Evolutionary conservation across 2,113 vertebrate genomes (phyloP), one percentile per base, ranked within the genome.

Genomic region (Entelurus aequoreus): DNA sequence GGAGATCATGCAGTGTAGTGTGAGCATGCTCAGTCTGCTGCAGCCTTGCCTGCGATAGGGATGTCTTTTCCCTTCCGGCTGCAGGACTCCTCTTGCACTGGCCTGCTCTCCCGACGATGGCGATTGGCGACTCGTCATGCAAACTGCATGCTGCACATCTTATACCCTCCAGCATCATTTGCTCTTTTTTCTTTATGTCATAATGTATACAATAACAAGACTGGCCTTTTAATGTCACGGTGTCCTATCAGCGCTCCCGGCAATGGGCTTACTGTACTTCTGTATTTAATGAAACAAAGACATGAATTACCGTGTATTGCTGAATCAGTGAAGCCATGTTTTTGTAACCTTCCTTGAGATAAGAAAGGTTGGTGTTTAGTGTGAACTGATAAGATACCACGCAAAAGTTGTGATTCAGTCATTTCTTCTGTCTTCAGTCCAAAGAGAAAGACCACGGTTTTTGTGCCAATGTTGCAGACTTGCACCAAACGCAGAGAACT

Each of bases 381-480:
- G 53, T 21, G 56, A 62, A 53, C 46, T 48, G 21, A 9, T 61
- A 49, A 59, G 66, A 72, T 16, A 51, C 63, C 0, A 55, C 61
- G 28, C 62, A 63, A 35, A 74, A 70, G 48, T 57, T 60, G 60
- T 12, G 58, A 75, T 71, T 81, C 68, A 76, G 51, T 72, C 6
- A 38, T 37, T 56, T 40, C 13, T 56, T 10, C 8, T 19, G 13
- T 13, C 42, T 46, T 59, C 16, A 59, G 5, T 57, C 11, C 40
- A 44, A 57, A 19, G 14, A 57, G 19, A 16, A 10, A 40, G 35
- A 56, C 35, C 9, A 19, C 0, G 11, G 1, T 15, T 57, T 83
- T 86, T 81, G 71, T 83, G 76, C 69, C 44, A 71, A 68, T 74
- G 80, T 85, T 80, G 82, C 72, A 71, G 55, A 71, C 67, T 74